Evolutionary conservation across 1,140 invertebrate species (phyloP).

Genomic region (Drosophila mauritiana): DNA sequence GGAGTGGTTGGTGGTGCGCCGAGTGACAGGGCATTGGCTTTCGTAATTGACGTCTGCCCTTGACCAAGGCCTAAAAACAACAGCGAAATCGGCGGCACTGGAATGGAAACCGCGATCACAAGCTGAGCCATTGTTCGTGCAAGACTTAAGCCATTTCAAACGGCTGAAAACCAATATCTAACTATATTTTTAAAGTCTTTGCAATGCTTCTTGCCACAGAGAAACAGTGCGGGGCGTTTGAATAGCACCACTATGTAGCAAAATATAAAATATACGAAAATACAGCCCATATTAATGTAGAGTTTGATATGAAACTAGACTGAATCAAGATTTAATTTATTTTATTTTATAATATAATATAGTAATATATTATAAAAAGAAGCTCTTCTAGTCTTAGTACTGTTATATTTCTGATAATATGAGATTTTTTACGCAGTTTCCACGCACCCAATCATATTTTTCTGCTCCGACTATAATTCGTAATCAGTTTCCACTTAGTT

Average conservation of each 20-base stretch:
- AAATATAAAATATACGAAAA: neutral
- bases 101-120: conserved; percentile 20
- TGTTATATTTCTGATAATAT: too few relatives aligned
- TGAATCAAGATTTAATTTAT: too few relatives aligned
- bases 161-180: neutral
- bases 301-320: too few relatives aligned
- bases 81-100: conserved; percentile 5
- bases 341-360: too few relatives aligned
- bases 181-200: neutral
- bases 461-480: too few relatives aligned
- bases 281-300: too few relatives aligned
- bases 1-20: neutral
- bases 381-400: too few relatives aligned
- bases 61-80: conserved; percentile 44
- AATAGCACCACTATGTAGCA: neutral
- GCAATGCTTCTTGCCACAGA: neutral
- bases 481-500: too few relatives aligned
- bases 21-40: conserved; percentile 37
- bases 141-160: neutral
- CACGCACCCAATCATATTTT: too few relatives aligned
- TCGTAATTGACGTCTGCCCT: conserved; percentile 44
- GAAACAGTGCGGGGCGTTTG: neutral
- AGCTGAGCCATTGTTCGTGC: conserved; percentile 18
- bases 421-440: too few relatives aligned
- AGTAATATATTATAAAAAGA: too few relatives aligned